Percentiles rank a stretch among this genome's conserved stretches.
phyloP scores from a whole-genome alignment of 2,113 vertebrate genomes.

The Seriola rivoliana region DNA sequence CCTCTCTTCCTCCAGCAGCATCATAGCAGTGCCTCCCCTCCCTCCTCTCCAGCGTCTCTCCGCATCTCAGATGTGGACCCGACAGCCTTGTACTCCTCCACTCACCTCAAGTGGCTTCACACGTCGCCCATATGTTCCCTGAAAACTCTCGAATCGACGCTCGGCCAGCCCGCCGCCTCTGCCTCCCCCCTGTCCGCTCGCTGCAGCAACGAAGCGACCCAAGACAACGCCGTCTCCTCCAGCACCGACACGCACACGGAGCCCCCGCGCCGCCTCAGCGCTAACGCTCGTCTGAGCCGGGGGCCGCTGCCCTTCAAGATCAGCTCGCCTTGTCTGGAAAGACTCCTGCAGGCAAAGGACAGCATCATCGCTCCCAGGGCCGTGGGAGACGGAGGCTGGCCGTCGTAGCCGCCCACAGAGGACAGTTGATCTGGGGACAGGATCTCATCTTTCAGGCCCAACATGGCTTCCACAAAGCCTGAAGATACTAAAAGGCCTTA shows the following conservation, averaged over 20 bases:
- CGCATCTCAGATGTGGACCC: conserved; percentile 3
- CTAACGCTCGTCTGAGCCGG: background rate
- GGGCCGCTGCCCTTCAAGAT: conserved; percentile 46
- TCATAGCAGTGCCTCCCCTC: conserved; percentile 5
- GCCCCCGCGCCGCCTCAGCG: background rate
- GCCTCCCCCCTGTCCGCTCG: background rate
- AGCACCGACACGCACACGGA: conserved; percentile 46
- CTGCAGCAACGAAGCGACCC: conserved; percentile 44
- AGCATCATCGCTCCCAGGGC: conserved; percentile 58
- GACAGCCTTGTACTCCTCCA: background rate
- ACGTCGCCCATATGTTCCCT: conserved; percentile 46
- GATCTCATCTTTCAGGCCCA: background rate
- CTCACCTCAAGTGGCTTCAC: conserved; percentile 57
- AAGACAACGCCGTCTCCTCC: conserved; percentile 76
- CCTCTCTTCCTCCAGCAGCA: background rate
- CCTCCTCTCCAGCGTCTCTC: background rate
- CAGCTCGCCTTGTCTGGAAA: conserved; percentile 70
- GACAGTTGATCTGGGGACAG: background rate
- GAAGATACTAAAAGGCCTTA: conserved; percentile 42
- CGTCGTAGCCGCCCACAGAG: background rate
- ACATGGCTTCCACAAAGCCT: background rate
- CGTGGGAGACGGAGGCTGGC: background rate
- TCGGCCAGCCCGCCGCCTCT: background rate
- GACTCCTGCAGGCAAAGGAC: conserved; percentile 69
- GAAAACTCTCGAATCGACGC: background rate